Base-by-base conservation (phyloP, 2,797 vertebrate species). In the Ambastaia sidthimunki region DNA sequence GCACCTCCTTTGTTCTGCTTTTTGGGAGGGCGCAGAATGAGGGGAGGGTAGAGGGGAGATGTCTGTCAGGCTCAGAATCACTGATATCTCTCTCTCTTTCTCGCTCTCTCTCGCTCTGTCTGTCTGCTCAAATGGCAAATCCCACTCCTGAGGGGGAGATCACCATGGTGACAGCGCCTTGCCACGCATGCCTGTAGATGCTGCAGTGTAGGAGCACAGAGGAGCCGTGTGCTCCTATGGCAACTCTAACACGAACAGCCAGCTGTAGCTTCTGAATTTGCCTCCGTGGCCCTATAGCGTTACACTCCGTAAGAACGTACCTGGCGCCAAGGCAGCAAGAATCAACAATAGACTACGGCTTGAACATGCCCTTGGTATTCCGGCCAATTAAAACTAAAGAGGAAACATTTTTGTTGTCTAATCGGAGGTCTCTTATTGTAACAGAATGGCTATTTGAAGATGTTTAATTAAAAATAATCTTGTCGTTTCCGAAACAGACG, bases 161-260 rank as follows among this genome's bases (percentile, higher is more conserved):
- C 90, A 90, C 92, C 93, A 94, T 94, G 91, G 93, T 90, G 91
- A 94, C 93, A 90, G 90, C 85, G 85, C 90, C 48, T 89, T 90
- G 84, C 85, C 82, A 88, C 68, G 76, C 83, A 88, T 88, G 87
- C 86, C 86, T 84, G 87, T 87, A 80, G 88, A 91, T 93, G 90
- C 90, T 93, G 92, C 91, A 92, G 90, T 91, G 86, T 90, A 85
- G 89, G 87, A 89, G 91, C 89, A 84, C 87, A 81, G 80, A 82
- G 84, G 62, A 80, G 74, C 84, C 31, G 76, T 74, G 78, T 48
- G 77, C 84, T 86, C 72, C 84, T 86, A 84, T 86, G 84, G 86
- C 85, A 87, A 86, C 85, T 84, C 84, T 7, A 82, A 75, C 85
- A 66, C 23, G 21, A 77, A 66, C 71, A 80, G 59, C 74, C 81